phyloP scores from a whole-genome alignment of 2,888 invertebrate genomes.

The Baronia brevicornis region DNA sequence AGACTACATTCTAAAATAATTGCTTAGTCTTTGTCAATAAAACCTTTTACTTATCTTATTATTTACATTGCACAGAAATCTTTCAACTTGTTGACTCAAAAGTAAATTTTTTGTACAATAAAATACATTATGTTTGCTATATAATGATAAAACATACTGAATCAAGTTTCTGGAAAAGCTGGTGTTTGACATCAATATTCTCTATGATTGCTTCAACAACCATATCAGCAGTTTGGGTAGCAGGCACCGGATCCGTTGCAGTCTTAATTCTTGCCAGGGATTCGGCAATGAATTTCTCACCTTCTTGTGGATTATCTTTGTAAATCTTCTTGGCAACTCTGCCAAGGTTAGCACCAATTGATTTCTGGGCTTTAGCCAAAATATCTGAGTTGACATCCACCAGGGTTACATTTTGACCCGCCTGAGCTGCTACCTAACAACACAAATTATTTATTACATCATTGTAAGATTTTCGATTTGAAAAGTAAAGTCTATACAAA shows the following conservation, averaged over 20 bases:
- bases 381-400: conserved; percentile 85
- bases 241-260: conserved; percentile 75
- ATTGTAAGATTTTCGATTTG: too few relatives aligned
- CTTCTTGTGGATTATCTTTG: conserved; percentile 80
- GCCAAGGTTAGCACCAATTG: conserved; percentile 81
- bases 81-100: conserved; percentile 1
- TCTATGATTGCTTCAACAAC: conserved; percentile 92
- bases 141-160: conserved; percentile 47
- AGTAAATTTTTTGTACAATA: background rate
- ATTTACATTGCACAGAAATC: background rate
- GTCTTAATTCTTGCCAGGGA: conserved; percentile 77
- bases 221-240: conserved; percentile 81
- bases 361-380: conserved; percentile 81
- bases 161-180: conserved; percentile 84
- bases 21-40: too few relatives aligned
- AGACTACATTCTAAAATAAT: too few relatives aligned
- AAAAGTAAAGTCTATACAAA: too few relatives aligned
- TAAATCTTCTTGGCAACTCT: conserved; percentile 86
- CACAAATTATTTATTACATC: conserved; percentile 40
- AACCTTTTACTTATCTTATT: too few relatives aligned
- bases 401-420: conserved; percentile 86
- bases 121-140: background rate
- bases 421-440: conserved; percentile 88
- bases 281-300: conserved; percentile 79
- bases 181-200: conserved; percentile 84